phyloP scores from a whole-genome alignment of 2,797 vertebrate species.

The Mionectes olivaceus region DNA sequence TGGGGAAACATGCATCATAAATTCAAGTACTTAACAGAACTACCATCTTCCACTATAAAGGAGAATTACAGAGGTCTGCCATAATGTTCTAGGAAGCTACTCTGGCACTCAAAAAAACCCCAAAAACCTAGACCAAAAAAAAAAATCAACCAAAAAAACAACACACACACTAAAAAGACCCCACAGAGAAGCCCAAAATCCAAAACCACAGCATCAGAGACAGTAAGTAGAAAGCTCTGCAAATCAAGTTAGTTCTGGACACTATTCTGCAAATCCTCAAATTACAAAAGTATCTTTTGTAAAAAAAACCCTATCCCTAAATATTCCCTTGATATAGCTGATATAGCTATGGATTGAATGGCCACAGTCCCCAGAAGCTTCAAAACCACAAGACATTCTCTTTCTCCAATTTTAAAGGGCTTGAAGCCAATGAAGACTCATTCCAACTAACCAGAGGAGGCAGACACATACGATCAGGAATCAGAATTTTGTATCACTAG shows the following conservation, averaged over 20 bases:
- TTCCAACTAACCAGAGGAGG: background rate
- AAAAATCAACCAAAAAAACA: background rate
- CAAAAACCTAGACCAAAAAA: background rate
- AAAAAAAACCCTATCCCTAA: background rate
- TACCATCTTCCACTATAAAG: background rate
- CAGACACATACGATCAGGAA: background rate
- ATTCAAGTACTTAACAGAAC: conserved; percentile 8
- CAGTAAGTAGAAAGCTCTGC: background rate
- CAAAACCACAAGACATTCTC: background rate
- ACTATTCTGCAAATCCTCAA: background rate
- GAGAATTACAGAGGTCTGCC: background rate
- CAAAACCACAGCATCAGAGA: background rate
- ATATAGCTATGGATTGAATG: background rate
- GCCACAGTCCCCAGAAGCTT: background rate
- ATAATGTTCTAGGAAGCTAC: background rate
- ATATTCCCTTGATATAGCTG: background rate
- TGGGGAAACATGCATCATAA: background rate
- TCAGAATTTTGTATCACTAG: background rate
- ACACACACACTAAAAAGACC: background rate
- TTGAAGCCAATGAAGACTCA: background rate
- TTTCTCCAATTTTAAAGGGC: background rate
- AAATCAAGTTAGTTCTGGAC: background rate
- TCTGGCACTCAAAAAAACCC: background rate
- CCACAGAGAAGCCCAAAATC: background rate
- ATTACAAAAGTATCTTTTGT: background rate